A percentile compares a stretch with the other conserved stretches of the same genome.
phyloP scores from a whole-genome alignment of 2,888 invertebrate genomes.

The Beris morrisii region DNA sequence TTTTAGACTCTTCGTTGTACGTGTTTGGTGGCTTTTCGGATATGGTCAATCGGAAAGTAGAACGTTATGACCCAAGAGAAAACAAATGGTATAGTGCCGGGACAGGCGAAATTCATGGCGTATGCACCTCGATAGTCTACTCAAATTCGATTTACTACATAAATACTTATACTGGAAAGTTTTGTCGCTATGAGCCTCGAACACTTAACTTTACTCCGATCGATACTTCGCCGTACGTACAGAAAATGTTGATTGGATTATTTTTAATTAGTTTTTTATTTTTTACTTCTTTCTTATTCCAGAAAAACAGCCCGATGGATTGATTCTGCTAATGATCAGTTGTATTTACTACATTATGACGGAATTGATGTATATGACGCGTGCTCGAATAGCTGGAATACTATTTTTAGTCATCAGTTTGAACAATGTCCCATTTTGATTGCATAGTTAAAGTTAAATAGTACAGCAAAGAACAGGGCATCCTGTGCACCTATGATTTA shows the following conservation, averaged over 20 bases:
- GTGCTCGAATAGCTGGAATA: background rate
- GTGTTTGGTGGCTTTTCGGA: constrained; percentile 17
- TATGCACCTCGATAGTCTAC: background rate
- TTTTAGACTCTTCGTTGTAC: constrained; percentile 9
- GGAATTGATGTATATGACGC: constrained; percentile 5
- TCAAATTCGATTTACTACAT: background rate
- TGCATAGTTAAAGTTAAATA: background rate
- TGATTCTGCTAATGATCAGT: background rate
- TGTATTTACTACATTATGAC: constrained; percentile 9
- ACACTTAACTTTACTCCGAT: background rate
- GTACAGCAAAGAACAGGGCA: too few species aligned
- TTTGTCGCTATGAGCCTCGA: constrained; percentile 8
- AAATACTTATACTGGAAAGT: constrained; percentile 17
- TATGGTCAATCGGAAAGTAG: background rate
- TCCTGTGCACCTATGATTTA: too few species aligned
- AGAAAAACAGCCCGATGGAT: constrained; percentile 15
- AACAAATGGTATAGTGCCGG: constrained; percentile 4
- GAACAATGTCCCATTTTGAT: constrained; percentile 18
- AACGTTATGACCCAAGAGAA: constrained; percentile 20
- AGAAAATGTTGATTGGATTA: background rate
- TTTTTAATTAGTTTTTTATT: background rate
- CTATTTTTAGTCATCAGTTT: constrained; percentile 1
- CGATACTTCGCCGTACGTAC: background rate
- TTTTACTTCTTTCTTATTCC: background rate
- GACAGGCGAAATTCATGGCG: background rate